Base-by-base conservation (phyloP, 2,113 vertebrate species). In the Pavo muticus region DNA sequence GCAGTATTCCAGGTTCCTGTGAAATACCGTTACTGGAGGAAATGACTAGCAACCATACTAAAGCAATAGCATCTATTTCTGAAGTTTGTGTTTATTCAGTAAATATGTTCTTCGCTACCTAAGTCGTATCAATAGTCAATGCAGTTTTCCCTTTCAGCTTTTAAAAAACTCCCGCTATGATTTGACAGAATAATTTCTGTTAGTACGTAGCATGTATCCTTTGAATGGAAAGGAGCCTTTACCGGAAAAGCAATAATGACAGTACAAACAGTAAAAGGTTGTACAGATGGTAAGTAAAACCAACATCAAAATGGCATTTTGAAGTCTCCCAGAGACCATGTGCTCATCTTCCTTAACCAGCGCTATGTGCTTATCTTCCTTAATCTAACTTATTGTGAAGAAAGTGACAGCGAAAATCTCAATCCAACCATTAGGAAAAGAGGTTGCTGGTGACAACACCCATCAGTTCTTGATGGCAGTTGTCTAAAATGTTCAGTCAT, bases 141-240 rank as follows among this genome's bases (percentile, higher is more conserved):
- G 50, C 25, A 77, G 44, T 37, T 89, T 90, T 79, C 90, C 48
- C 45, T 72, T 73, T 85, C 65, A 87, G 70, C 59, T 82, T 81
- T 78, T 72, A 52, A 84, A 71, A 50, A 75, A 63, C 23, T 89
- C 5, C 0, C 20, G 4, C 29, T 79, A 16, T 73, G 56, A 37
- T 81, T 74, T 94, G 77, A 87, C 61, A 80, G 87, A n/a, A 65
- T 72, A 50, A 72, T 92, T 78, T 67, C 40, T 74, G 45, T 81
- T 78, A 44, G 24, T 71, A n/a, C 5, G 3, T 61, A 79, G 42
- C 73, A 68, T 71, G 91, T 95, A 21, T 69, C 57, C 65, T 89
- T 65, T 72, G 69, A 80, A 50, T 54, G 35, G 45, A 87, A 71
- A 91, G 63, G 76, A 90, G 23, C 48, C 25, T 85, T 68, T 77